phyloP scores from a whole-genome alignment of 2,888 invertebrate species.

The Augiades crinisus region DNA sequence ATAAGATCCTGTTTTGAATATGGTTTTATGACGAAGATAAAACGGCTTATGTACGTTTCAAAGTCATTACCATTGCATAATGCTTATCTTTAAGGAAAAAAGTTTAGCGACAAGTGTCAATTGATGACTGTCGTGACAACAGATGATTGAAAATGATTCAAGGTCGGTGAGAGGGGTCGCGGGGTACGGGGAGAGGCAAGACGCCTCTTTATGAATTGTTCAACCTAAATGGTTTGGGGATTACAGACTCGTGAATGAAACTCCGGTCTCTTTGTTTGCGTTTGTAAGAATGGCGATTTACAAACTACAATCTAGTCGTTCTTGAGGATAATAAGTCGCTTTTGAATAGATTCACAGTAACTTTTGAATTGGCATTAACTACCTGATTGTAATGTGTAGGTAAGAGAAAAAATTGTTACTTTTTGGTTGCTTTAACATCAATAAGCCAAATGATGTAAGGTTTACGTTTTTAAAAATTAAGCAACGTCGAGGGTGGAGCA shows the following conservation, averaged over 20 bases:
- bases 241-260: slow-evolving; percentile 16
- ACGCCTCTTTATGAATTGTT: slow-evolving; percentile 19
- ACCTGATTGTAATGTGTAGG: too few relatives aligned
- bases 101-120: background rate
- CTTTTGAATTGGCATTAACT: too few relatives aligned
- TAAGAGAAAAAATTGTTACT: too few relatives aligned
- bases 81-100: background rate
- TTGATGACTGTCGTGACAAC: slow-evolving; percentile 2
- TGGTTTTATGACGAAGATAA: too few relatives aligned
- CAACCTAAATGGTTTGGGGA: slow-evolving; percentile 12
- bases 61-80: too few relatives aligned
- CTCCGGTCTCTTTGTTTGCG: slow-evolving; percentile 7
- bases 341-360: too few relatives aligned
- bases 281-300: background rate
- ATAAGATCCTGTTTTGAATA: too few relatives aligned
- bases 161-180: slow-evolving; percentile 3
- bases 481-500: too few relatives aligned
- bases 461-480: too few relatives aligned
- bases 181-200: background rate
- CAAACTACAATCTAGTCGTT: background rate
- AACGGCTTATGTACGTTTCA: too few relatives aligned
- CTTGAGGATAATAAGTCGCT: background rate
- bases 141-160: slow-evolving; percentile 18
- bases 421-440: too few relatives aligned
- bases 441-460: too few relatives aligned